Evolutionary conservation across 1,140 invertebrate genomes (phyloP), one percentile per base, ranked within the genome.

Genomic region (Asbolus verrucosus): DNA sequence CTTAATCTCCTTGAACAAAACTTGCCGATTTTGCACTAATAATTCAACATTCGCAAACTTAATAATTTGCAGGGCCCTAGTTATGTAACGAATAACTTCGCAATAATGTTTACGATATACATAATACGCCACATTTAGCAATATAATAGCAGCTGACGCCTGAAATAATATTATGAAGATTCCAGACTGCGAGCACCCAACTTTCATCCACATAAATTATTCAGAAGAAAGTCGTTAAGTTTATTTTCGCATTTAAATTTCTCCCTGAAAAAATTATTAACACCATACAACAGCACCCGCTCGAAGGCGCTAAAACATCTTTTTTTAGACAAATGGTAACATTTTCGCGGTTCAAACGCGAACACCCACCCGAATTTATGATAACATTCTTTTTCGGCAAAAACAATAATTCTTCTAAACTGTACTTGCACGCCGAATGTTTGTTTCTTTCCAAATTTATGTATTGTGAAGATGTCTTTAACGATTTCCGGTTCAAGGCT

Each of bases 151-250:
- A 74, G 67, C 70, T 69, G 70, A 72, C 73, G 73, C 73, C 70
- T 74, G 73, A 74, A 74, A 74, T 74, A 74, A 74, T 70, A 74
- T 74, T 67, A 74, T 19, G 46, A 59, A 63, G 65, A 72, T 46
- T 65, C 46, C 46, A 61, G 66, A 62, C 65, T 61, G 50, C 54
- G 65, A 60, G 63, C 62, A 39, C 54, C 50, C 21, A 68, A 41
- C 13, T 65, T 69, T 39, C 11, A 41, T 21, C 61, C 33, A 18
- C 30, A 63, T 63, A 63, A 63, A 63, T 63, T 63, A 63, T 63
- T 63, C 18, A 38, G 31, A n/a, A 63, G 31, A 41, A 39, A 63
- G 59, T 62, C 59, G 36, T 62, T 62, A 62, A 62, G 59, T 62
- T 62, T 38, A 62, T 62, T 62, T 62, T 62, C 18, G 59, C 59